A percentile compares a stretch with the other conserved stretches of the same genome.
Conservation (phyloP, 1,140 invertebrate species). For the Nephotettix cincticeps region DNA sequence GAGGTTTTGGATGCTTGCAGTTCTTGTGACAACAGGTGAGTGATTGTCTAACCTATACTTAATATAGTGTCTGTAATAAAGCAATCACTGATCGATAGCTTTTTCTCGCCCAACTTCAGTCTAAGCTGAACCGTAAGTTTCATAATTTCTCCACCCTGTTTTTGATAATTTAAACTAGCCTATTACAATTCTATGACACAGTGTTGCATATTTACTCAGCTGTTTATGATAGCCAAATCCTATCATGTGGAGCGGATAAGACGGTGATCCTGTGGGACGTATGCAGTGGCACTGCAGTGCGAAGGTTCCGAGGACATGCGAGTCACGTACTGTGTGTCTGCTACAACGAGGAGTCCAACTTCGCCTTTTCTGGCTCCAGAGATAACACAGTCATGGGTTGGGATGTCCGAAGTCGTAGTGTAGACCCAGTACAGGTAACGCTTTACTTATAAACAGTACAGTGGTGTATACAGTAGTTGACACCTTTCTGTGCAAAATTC, state of each 20-base stretch:
- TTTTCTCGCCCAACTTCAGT: too few species aligned
- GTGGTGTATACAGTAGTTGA: too few species aligned
- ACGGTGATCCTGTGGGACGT: constrained; percentile 91
- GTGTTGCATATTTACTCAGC: too few species aligned
- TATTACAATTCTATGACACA: too few species aligned
- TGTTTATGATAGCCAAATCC: constrained; percentile 63
- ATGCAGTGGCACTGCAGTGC: constrained; percentile 72
- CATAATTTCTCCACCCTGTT: too few species aligned
- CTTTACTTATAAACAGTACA: too few species aligned
- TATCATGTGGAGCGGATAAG: constrained; percentile 86
- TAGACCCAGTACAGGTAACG: constrained; percentile 75
- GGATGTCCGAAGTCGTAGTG: constrained; percentile 74
- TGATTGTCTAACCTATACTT: neutral
- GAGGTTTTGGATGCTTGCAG: constrained; percentile 91
- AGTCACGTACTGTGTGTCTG: constrained; percentile 80
- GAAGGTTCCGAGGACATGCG: constrained; percentile 85
- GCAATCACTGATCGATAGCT: too few species aligned
- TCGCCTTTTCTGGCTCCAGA: constrained; percentile 86
- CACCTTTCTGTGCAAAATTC: too few species aligned
- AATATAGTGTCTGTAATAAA: too few species aligned
- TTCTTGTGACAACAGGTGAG: constrained; percentile 79
- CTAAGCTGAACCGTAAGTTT: too few species aligned
- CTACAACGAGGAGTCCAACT: constrained; percentile 93
- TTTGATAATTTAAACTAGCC: too few species aligned
- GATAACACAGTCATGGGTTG: constrained; percentile 91